These are phyloP conservation scores for Lithodes maja DNA, from an alignment of 2,888 invertebrate genomes.

Conservation along the genomic window DNA sequence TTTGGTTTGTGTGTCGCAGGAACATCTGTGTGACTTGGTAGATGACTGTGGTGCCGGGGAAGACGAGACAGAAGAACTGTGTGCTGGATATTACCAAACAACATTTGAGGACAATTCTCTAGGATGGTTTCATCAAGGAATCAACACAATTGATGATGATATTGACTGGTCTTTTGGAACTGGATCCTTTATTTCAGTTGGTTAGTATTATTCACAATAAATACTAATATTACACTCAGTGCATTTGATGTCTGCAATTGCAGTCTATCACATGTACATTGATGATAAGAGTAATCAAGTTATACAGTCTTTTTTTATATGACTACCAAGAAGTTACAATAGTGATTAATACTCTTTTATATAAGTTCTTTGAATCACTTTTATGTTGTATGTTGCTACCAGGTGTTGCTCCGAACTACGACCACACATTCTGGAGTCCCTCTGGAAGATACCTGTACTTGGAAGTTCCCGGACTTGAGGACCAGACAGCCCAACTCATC, in stretches of 20 bases:
- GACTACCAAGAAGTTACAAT: no score
- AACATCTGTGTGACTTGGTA: constrained; percentile 50
- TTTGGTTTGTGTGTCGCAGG: constrained; percentile 32
- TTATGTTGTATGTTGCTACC: background rate
- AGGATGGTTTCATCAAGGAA: constrained; percentile 52
- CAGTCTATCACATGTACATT: no score
- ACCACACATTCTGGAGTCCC: constrained; percentile 45
- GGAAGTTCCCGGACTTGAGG: constrained; percentile 11
- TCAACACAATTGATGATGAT: constrained; percentile 42
- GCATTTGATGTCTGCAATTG: no score
- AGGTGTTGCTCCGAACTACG: constrained; percentile 54
- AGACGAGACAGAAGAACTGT: constrained; percentile 31
- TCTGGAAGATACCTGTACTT: constrained; percentile 51
- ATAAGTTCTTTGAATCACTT: no score
- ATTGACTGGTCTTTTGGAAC: constrained; percentile 50
- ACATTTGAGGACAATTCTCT: constrained; percentile 42
- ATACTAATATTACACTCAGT: no score
- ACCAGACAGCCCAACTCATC: constrained; percentile 20
- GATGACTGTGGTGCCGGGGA: constrained; percentile 55
- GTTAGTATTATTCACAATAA: background rate
- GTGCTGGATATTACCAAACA: background rate
- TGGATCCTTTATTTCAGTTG: constrained; percentile 17
- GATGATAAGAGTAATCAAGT: no score
- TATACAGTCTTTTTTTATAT: no score
- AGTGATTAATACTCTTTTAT: no score